These are phyloP conservation scores for Camponotus floridanus DNA, from an alignment of 1,140 invertebrate genomes.

Conservation along the genomic window DNA sequence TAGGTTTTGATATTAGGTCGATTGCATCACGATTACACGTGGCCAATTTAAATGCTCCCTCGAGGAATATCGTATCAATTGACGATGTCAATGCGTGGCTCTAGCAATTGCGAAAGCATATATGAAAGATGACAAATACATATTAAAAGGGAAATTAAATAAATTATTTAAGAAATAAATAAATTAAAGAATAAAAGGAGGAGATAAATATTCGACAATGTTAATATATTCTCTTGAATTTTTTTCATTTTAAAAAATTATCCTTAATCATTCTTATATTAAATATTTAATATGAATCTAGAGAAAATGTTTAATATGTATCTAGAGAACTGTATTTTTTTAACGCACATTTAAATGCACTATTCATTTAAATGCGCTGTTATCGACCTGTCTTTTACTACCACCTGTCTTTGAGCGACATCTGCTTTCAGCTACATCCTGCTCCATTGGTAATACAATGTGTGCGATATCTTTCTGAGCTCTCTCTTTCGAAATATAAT, in stretches of 20 bases:
- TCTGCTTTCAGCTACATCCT: constrained; percentile 31
- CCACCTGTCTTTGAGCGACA: constrained; percentile 53
- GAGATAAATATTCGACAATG: neutral
- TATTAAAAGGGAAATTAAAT: neutral
- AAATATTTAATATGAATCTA: neutral
- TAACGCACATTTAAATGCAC: neutral
- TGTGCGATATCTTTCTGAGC: neutral
- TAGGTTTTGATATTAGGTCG: neutral
- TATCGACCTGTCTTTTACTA: constrained; percentile 37
- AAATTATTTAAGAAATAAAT: neutral
- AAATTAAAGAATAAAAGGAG: neutral
- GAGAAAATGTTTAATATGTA: neutral
- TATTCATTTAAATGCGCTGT: neutral
- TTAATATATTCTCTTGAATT: neutral
- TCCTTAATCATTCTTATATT: neutral
- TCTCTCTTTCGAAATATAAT: constrained; percentile 10
- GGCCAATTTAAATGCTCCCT: neutral
- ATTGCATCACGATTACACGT: neutral
- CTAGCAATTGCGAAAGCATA: neutral
- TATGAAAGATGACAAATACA: neutral
- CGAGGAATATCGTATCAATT: neutral
- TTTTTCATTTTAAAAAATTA: neutral
- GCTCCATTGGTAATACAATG: constrained; percentile 40
- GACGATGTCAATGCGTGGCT: neutral
- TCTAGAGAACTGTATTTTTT: neutral